phyloP scores from a whole-genome alignment of 2,888 invertebrate genomes.

The Nomada fucata region DNA sequence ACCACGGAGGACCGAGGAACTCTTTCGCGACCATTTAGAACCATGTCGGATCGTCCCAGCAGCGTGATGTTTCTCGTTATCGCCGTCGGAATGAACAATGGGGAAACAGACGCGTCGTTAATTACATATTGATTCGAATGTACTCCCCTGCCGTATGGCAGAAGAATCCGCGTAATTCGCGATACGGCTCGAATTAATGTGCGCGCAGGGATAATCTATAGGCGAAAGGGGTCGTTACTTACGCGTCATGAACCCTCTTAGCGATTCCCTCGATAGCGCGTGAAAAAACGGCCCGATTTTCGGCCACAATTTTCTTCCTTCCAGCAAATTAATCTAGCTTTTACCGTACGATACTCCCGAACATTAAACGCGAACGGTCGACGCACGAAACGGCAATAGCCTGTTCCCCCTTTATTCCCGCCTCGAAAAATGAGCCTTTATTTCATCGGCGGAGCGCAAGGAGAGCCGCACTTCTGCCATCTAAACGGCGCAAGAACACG shows the following conservation, averaged over 20 bases:
- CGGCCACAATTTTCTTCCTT: constrained; percentile 40
- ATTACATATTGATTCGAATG: constrained; percentile 29
- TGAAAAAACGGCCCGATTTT: constrained; percentile 47
- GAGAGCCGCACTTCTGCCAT: constrained; percentile 64
- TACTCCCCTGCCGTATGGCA: neutral
- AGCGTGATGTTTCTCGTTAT: too few relatives aligned
- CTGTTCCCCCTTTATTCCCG: constrained; percentile 63
- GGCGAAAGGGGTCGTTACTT: constrained; percentile 36
- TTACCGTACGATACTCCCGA: constrained; percentile 50
- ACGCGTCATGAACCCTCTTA: constrained; percentile 26
- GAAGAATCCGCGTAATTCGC: constrained; percentile 1
- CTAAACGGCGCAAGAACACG: constrained; percentile 64
- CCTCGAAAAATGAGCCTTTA: constrained; percentile 71
- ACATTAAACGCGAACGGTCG: constrained; percentile 52
- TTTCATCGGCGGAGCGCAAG: constrained; percentile 68
- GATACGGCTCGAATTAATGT: constrained; percentile 15
- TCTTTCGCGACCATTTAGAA: constrained; percentile 39
- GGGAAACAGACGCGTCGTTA: constrained; percentile 1
- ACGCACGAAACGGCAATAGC: constrained; percentile 66
- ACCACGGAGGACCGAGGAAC: neutral
- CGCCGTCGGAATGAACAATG: too few relatives aligned
- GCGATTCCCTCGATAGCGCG: constrained; percentile 30
- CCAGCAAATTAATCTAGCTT: constrained; percentile 69
- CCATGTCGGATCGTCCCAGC: constrained; percentile 33
- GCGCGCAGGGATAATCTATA: constrained; percentile 19